Conservation (phyloP, 2,113 vertebrate species). For the Mormyrus iriodes region DNA sequence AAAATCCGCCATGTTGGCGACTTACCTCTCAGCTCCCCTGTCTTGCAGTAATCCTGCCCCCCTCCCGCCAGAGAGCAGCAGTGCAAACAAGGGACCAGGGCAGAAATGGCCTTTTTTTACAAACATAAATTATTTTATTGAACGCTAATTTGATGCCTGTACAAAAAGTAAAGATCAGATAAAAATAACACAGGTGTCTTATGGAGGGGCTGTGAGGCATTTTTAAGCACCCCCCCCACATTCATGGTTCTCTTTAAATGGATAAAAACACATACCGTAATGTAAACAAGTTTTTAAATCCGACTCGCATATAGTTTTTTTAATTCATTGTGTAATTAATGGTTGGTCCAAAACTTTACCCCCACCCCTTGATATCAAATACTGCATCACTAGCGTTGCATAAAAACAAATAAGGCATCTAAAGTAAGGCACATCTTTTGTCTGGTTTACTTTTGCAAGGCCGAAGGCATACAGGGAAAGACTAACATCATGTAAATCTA, state of each 20-base stretch:
- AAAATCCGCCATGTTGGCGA: neutral
- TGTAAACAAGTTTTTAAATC: constrained; percentile 11
- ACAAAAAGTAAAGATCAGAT: constrained; percentile 26
- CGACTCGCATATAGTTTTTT: neutral
- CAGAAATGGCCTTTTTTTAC: constrained; percentile 23
- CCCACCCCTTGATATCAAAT: neutral
- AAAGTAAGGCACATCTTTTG: constrained; percentile 19
- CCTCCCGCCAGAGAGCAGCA: neutral
- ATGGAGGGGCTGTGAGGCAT: constrained; percentile 27
- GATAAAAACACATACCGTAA: constrained; percentile 18
- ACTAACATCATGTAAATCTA: neutral
- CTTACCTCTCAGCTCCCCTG: neutral
- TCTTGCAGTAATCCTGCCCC: constrained; percentile 1
- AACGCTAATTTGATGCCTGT: neutral
- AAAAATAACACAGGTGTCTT: constrained; percentile 13
- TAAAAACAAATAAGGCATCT: constrained; percentile 9
- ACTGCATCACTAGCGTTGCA: neutral
- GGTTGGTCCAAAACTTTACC: neutral
- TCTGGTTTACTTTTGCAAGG: constrained; percentile 7
- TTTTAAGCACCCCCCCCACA: constrained; percentile 10
- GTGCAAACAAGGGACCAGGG: constrained; percentile 14
- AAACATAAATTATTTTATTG: constrained; percentile 56
- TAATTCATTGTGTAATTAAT: neutral
- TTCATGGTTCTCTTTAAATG: constrained; percentile 10
- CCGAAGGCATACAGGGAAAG: neutral